Conservation (phyloP, 2,797 vertebrate genomes). For the Coilia nasus region DNA sequence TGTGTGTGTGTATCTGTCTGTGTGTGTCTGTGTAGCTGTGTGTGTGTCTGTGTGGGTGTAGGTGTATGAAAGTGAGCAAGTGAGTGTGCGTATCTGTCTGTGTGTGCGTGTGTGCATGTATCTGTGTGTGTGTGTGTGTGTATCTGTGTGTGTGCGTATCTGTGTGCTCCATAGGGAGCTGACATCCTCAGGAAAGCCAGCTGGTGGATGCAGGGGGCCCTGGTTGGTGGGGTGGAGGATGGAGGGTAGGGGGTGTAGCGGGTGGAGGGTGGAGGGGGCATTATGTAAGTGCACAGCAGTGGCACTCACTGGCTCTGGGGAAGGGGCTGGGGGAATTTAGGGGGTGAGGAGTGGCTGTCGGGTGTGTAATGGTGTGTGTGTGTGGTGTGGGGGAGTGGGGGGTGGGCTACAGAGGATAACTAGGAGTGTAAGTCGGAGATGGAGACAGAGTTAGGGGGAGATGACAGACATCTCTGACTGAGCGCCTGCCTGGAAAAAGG, state of each 20-base stretch:
- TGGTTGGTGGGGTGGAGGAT: not conserved
- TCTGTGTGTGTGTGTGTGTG: not conserved
- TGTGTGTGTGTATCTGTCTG: not conserved
- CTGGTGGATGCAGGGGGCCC: not conserved
- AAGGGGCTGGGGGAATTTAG: slow-evolving; percentile 46
- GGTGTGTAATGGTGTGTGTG: not conserved
- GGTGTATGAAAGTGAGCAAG: not conserved
- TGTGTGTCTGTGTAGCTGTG: not conserved
- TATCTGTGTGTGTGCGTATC: not conserved
- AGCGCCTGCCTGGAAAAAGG: slow-evolving; percentile 41
- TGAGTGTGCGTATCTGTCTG: not conserved
- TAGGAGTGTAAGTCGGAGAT: slow-evolving; percentile 40
- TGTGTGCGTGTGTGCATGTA: not conserved
- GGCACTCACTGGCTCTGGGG: slow-evolving; percentile 50
- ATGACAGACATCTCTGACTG: slow-evolving; percentile 55
- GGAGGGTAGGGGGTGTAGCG: slow-evolving; percentile 51
- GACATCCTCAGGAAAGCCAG: slow-evolving; percentile 60
- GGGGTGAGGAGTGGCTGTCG: not conserved
- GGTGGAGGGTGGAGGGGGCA: slow-evolving; percentile 28
- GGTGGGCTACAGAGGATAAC: too few relatives aligned
- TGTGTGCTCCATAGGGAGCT: slow-evolving; percentile 12
- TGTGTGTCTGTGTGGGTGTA: not conserved
- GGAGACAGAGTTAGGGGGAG: slow-evolving; percentile 40
- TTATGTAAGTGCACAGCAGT: slow-evolving; percentile 81
- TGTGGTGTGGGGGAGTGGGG: not conserved